Evolutionary conservation across 2,113 vertebrate genomes (phyloP).

Genomic region (Colaptes auratus): DNA sequence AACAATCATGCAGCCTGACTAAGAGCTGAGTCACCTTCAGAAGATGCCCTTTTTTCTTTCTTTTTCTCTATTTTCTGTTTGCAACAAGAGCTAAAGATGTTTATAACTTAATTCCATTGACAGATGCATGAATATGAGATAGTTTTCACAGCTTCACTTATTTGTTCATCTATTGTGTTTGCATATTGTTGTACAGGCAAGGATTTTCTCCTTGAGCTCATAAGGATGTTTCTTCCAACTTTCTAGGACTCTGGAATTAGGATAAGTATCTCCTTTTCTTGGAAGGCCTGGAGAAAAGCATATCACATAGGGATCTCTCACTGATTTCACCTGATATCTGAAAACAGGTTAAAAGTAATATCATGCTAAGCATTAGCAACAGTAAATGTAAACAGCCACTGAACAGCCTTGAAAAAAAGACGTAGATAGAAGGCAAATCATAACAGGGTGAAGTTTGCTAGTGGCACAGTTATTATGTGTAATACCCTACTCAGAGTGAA

Average conservation of each 20-base stretch:
- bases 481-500: neutral
- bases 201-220: neutral
- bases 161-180: neutral
- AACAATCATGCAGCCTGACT: neutral
- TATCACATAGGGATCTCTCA: neutral
- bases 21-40: neutral
- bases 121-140: neutral
- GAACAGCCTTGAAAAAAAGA: slow-evolving; percentile 3
- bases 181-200: neutral
- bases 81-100: neutral
- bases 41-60: neutral
- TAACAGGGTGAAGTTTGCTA: neutral
- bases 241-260: neutral
- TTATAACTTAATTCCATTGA: neutral
- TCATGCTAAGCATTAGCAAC: neutral
- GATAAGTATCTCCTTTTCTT: neutral
- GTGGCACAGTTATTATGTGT: neutral
- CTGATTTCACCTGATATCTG: neutral
- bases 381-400: neutral
- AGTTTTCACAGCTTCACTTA: neutral
- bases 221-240: neutral
- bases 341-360: neutral
- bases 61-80: neutral
- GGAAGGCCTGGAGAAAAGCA: neutral
- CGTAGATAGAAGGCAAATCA: neutral